These are phyloP conservation scores for Stigmatopora nigra DNA, from an alignment of 2,113 vertebrate genomes.

Conservation along the genomic window DNA sequence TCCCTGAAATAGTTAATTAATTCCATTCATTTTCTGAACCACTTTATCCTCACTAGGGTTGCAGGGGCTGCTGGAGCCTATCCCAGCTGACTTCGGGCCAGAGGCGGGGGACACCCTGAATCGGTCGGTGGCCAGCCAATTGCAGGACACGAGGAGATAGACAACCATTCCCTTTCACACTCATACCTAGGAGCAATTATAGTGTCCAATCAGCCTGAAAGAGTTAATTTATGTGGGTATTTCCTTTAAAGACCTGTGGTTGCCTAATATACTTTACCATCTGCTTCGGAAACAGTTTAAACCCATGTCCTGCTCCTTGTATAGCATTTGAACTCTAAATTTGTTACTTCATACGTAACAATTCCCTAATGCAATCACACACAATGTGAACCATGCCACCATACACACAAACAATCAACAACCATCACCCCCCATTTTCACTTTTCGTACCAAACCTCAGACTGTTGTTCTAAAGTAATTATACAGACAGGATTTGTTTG, in stretches of 20 bases:
- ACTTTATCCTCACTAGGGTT: too few relatives aligned
- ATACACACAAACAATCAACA: slow-evolving; percentile 4
- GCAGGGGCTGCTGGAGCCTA: too few relatives aligned
- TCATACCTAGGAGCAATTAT: too few relatives aligned
- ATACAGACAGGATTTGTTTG: slow-evolving; percentile 59
- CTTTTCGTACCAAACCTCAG: slow-evolving; percentile 53
- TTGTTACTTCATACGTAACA: slow-evolving; percentile 53
- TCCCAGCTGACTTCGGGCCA: too few relatives aligned
- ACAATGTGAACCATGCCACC: slow-evolving; percentile 23
- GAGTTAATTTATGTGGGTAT: neutral
- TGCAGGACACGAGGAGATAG: too few relatives aligned
- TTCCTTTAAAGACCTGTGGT: slow-evolving; percentile 26
- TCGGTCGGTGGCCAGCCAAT: too few relatives aligned
- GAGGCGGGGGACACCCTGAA: too few relatives aligned
- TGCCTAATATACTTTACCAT: slow-evolving; percentile 41
- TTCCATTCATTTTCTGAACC: too few relatives aligned
- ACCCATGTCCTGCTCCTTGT: slow-evolving; percentile 49
- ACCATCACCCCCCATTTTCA: slow-evolving; percentile 41
- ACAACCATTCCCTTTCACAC: too few relatives aligned
- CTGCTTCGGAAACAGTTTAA: slow-evolving; percentile 33
- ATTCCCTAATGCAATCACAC: slow-evolving; percentile 23
- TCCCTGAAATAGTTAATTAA: too few relatives aligned
- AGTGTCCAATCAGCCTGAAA: neutral
- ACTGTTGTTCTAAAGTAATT: slow-evolving; percentile 51
- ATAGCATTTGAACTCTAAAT: slow-evolving; percentile 57